Conservation (phyloP, 2,113 vertebrate genomes). For the Cavia porcellus region DNA sequence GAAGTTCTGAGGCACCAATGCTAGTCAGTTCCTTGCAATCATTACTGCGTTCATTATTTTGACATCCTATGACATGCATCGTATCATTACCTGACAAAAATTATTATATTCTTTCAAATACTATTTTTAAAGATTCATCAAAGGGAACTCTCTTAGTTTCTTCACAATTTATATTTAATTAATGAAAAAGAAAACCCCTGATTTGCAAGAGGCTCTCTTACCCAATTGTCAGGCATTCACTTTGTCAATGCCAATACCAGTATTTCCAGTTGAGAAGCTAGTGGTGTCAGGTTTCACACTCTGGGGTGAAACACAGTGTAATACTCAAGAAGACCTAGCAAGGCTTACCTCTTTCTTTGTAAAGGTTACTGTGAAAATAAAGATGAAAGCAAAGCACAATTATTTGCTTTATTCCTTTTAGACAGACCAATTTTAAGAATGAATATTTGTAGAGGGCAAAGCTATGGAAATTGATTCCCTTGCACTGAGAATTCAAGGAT, state of each 20-base stretch:
- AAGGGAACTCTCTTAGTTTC: constrained; percentile 28
- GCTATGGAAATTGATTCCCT: background rate
- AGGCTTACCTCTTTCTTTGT: background rate
- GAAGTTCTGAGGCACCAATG: background rate
- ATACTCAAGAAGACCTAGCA: background rate
- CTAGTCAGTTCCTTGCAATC: background rate
- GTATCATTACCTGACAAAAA: constrained; percentile 39
- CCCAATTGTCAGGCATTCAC: background rate
- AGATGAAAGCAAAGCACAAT: background rate
- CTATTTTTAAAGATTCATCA: constrained; percentile 63
- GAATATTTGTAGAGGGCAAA: background rate
- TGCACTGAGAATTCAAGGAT: background rate
- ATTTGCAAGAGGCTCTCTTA: constrained; percentile 46
- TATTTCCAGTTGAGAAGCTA: background rate
- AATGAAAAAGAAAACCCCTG: constrained; percentile 15
- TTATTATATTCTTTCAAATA: constrained; percentile 39
- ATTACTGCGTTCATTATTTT: background rate
- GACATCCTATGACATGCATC: background rate
- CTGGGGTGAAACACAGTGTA: background rate
- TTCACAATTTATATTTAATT: constrained; percentile 45
- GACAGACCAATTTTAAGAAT: background rate
- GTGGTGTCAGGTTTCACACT: background rate
- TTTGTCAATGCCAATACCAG: background rate
- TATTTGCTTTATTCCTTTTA: background rate
- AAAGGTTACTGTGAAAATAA: constrained; percentile 5